A percentile compares a stretch with the other conserved stretches of the same genome.
Evolutionary conservation across 1,140 invertebrate genomes (phyloP).

Genomic region (Potamilus streckersoni): DNA sequence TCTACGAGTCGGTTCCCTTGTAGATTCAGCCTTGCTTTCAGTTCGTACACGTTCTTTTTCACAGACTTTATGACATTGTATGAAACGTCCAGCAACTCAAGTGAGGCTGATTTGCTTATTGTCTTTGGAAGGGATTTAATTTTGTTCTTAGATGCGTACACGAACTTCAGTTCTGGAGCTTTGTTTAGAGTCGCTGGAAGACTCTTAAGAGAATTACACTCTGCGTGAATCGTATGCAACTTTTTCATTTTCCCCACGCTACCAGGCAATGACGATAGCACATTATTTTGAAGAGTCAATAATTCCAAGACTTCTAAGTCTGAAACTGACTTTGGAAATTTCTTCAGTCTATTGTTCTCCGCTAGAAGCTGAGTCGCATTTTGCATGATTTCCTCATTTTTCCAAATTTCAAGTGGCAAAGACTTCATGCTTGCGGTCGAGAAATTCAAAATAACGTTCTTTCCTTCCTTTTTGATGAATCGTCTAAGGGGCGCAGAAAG

Average conservation of each 20-base stretch:
- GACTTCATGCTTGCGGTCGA: constrained; percentile 51
- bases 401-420: constrained; percentile 59
- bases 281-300: constrained; percentile 55
- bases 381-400: constrained; percentile 61
- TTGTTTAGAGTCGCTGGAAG: constrained; percentile 60
- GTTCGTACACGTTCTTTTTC: constrained; percentile 62
- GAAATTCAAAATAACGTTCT: constrained; percentile 46
- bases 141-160: constrained; percentile 56
- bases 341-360: constrained; percentile 61
- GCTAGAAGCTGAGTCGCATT: constrained; percentile 45
- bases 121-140: constrained; percentile 57
- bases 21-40: constrained; percentile 50
- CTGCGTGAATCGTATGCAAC: constrained; percentile 44
- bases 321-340: constrained; percentile 55
- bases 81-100: constrained; percentile 49
- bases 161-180: constrained; percentile 35
- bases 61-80: constrained; percentile 55
- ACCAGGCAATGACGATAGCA: constrained; percentile 48
- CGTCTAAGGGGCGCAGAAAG: constrained; percentile 50
- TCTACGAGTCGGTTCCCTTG: constrained; percentile 59
- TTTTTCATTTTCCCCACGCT: constrained; percentile 54
- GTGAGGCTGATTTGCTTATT: constrained; percentile 51
- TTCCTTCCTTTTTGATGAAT: constrained; percentile 42
- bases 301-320: constrained; percentile 45
- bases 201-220: constrained; percentile 52